These are phyloP conservation scores for Macropodus opercularis DNA, from an alignment of 2,797 vertebrate genomes.

Conservation along the genomic window DNA sequence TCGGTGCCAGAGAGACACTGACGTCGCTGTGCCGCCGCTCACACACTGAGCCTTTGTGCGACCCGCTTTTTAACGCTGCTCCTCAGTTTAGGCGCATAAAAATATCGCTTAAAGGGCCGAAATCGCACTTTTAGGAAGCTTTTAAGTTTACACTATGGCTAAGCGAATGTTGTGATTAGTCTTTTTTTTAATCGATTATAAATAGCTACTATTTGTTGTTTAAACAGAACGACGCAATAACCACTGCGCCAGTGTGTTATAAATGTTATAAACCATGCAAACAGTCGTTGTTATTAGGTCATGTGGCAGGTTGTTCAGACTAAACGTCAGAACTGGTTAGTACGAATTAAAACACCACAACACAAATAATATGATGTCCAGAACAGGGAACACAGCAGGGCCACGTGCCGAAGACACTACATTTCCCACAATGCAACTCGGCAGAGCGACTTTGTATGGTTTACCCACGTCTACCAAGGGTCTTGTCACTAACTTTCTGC, in stretches of 20 bases:
- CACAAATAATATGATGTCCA: background rate
- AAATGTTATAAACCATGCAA: too few relatives aligned
- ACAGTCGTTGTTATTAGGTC: background rate
- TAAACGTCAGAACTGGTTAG: background rate
- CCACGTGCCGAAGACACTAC: constrained; percentile 1
- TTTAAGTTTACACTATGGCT: background rate
- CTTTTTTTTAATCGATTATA: too few relatives aligned
- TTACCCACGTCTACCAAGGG: background rate
- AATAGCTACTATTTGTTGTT: too few relatives aligned
- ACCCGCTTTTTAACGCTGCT: constrained; percentile 18
- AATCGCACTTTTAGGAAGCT: background rate
- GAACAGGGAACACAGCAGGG: too few relatives aligned
- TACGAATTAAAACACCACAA: too few relatives aligned
- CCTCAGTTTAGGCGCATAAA: background rate
- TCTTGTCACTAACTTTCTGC: background rate
- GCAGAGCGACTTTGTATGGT: background rate
- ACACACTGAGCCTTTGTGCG: constrained; percentile 52
- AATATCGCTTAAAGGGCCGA: background rate
- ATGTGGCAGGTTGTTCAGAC: background rate
- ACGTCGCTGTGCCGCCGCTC: constrained; percentile 49
- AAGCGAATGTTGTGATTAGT: too few relatives aligned
- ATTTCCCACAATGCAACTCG: constrained; percentile 13
- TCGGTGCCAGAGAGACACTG: constrained; percentile 50
- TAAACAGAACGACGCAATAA: too few relatives aligned
- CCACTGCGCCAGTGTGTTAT: background rate